Conservation (phyloP, 2,888 invertebrate genomes). For the Scaeva pyrastri region DNA sequence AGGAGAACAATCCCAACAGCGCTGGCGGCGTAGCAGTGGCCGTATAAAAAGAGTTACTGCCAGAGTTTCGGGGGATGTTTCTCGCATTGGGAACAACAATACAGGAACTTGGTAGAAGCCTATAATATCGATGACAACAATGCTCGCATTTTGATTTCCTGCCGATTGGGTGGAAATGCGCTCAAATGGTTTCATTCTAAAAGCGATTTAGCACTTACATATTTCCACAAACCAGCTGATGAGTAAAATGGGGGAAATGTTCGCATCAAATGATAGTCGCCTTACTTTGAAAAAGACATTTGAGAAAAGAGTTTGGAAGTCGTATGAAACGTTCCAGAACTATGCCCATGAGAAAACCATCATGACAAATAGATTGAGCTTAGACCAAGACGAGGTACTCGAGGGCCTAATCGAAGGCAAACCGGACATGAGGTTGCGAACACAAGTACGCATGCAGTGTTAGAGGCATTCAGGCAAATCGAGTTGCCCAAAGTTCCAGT, state of each 20-base stretch:
- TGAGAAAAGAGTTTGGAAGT: slow-evolving; percentile 32
- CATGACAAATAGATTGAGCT: no score
- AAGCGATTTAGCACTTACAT: background rate
- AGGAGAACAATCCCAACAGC: background rate
- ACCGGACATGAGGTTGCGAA: no score
- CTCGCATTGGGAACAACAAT: slow-evolving; percentile 29
- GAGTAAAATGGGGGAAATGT: background rate
- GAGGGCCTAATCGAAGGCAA: no score
- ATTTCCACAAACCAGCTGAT: background rate
- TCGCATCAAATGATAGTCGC: background rate
- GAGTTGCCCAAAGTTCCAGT: slow-evolving; percentile 27
- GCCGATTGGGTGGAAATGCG: slow-evolving; percentile 6
- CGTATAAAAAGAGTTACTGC: slow-evolving; percentile 1
- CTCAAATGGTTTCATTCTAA: slow-evolving; percentile 1
- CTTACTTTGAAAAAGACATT: slow-evolving; percentile 5
- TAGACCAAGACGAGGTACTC: no score
- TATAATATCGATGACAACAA: slow-evolving; percentile 53
- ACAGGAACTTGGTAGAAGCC: slow-evolving; percentile 18
- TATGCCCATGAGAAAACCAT: slow-evolving; percentile 31
- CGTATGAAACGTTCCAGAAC: background rate
- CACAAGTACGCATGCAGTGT: no score
- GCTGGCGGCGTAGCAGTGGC: background rate
- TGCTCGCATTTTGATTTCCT: background rate
- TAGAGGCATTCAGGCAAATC: slow-evolving; percentile 16
- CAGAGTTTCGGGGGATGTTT: slow-evolving; percentile 23